A percentile compares a stretch with the other conserved stretches of the same genome.
Conservation (phyloP, 1,140 invertebrate species). For the Matsumurasca onukii region DNA sequence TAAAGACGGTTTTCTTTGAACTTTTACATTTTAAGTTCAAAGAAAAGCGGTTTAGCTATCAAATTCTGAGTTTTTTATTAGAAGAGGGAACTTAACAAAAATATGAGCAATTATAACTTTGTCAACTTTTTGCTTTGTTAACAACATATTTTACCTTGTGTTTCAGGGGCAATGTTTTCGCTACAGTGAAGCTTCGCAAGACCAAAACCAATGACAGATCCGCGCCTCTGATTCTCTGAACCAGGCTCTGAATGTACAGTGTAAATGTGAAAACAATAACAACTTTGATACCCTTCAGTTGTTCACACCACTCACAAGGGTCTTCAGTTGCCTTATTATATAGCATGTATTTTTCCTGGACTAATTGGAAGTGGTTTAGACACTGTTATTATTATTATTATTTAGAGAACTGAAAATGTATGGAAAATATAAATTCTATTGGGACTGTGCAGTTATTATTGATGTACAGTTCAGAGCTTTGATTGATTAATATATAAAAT, state of each 20-base stretch:
- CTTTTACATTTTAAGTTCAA: too few species aligned
- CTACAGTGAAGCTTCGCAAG: constrained; percentile 82
- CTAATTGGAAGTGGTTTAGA: too few species aligned
- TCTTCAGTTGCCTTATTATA: background rate
- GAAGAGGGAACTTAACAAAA: too few species aligned
- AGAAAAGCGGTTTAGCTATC: too few species aligned
- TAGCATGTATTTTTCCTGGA: background rate
- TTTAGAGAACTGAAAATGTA: background rate
- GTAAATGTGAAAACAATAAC: background rate
- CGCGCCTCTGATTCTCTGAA: constrained; percentile 62
- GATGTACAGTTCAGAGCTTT: too few species aligned
- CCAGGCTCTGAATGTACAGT: constrained; percentile 4
- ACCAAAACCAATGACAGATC: constrained; percentile 83
- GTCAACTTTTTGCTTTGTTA: too few species aligned
- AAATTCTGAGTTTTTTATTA: too few species aligned
- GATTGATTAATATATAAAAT: too few species aligned
- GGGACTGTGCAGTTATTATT: too few species aligned
- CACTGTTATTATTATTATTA: background rate
- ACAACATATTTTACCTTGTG: constrained; percentile 37
- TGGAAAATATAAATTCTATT: background rate
- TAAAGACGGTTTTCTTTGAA: too few species aligned
- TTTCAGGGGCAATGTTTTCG: constrained; percentile 78
- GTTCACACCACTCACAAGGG: background rate
- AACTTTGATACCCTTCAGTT: background rate
- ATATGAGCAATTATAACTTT: too few species aligned